phyloP scores from a whole-genome alignment of 2,113 vertebrate species.

The Pachycephala philippinensis region DNA sequence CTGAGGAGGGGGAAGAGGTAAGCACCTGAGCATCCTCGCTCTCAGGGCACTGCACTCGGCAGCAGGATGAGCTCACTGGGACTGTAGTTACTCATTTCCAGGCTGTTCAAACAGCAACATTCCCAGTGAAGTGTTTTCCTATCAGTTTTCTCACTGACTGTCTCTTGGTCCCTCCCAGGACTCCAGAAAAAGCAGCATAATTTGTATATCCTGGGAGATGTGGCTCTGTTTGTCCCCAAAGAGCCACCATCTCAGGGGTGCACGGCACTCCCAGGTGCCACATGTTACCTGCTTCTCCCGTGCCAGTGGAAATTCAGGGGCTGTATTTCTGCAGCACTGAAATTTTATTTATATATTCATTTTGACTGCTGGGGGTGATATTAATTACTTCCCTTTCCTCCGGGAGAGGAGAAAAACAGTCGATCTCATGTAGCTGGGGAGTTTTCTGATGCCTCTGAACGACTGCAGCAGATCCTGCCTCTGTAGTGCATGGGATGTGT shows the following conservation, averaged over 20 bases:
- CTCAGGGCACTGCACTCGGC: neutral
- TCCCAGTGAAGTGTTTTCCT: neutral
- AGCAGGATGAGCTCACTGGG: neutral
- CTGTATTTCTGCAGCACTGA: neutral
- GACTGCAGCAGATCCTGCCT: neutral
- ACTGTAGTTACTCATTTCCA: neutral
- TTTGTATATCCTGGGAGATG: neutral
- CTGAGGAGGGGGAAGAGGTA: slow-evolving; percentile 95
- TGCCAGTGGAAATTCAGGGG: neutral
- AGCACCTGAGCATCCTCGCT: slow-evolving; percentile 46
- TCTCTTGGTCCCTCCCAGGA: neutral
- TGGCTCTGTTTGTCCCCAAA: neutral
- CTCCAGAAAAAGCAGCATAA: neutral
- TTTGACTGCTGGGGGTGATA: neutral
- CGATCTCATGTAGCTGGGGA: accelerated
- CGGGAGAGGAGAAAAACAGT: neutral
- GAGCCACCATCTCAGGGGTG: neutral
- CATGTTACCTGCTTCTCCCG: neutral
- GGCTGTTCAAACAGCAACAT: neutral
- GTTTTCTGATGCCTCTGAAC: neutral
- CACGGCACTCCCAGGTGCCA: neutral
- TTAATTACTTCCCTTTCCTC: neutral
- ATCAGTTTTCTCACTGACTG: neutral
- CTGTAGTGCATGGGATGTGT: neutral
- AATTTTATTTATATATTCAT: neutral